These are phyloP conservation scores for Hypsibius dujardini DNA, from an alignment of 1,140 invertebrate genomes.

Conservation along the genomic window DNA sequence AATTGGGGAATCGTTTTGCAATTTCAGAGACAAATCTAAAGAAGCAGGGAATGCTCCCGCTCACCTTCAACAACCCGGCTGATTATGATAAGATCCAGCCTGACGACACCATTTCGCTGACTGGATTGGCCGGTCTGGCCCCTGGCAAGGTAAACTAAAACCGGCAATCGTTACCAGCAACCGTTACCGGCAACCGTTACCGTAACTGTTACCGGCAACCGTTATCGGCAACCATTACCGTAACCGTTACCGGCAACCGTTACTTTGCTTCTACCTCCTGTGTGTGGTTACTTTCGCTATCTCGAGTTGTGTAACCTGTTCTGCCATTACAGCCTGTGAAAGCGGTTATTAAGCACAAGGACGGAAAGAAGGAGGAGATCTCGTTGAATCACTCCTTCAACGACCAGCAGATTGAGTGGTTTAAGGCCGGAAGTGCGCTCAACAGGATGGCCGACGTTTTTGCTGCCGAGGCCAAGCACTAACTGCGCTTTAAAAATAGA, in stretches of 20 bases:
- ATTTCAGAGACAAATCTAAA: slow-evolving; percentile 84
- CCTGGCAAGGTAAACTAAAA: slow-evolving; percentile 60
- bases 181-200: too few relatives aligned
- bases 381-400: slow-evolving; percentile 85
- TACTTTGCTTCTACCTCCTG: too few relatives aligned
- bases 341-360: slow-evolving; percentile 74
- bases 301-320: neutral
- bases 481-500: too few relatives aligned
- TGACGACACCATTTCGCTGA: slow-evolving; percentile 75
- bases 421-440: slow-evolving; percentile 91
- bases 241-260: too few relatives aligned
- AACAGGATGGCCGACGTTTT: slow-evolving; percentile 59
- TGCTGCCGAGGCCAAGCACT: neutral
- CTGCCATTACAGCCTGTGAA: slow-evolving; percentile 53
- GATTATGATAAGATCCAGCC: slow-evolving; percentile 97
- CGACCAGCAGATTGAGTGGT: slow-evolving; percentile 93
- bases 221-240: too few relatives aligned
- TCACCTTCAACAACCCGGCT: slow-evolving; percentile 77
- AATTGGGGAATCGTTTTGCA: slow-evolving; percentile 19
- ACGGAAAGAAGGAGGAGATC: slow-evolving; percentile 69
- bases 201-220: too few relatives aligned
- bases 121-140: slow-evolving; percentile 60
- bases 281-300: neutral
- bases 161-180: too few relatives aligned
- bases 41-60: slow-evolving; percentile 88